Percentiles rank a stretch among this genome's conserved stretches.
Conservation (phyloP, 2,888 invertebrate genomes). For the Spodoptera littoralis region DNA sequence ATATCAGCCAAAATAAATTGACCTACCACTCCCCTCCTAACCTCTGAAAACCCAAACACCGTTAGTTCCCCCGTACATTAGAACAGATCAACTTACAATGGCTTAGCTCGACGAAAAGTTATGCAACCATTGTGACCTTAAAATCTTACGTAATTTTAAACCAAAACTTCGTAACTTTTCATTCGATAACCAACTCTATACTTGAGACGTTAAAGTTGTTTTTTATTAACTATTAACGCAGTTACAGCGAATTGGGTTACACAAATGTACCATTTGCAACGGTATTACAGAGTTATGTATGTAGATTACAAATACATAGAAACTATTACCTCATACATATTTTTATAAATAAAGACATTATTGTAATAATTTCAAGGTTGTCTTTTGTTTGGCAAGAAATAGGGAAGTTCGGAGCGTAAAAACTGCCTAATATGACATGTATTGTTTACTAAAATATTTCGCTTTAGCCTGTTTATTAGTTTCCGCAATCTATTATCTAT, state of each 20-base stretch:
- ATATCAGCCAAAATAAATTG: slow-evolving; percentile 55
- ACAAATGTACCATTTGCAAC: slow-evolving; percentile 70
- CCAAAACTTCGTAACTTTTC: slow-evolving; percentile 65
- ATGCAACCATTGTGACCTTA: slow-evolving; percentile 84
- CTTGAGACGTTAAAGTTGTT: slow-evolving; percentile 15
- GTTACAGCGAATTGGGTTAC: slow-evolving; percentile 74
- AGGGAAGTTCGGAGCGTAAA: slow-evolving; percentile 35
- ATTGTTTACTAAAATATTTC: slow-evolving; percentile 1
- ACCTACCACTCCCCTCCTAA: slow-evolving; percentile 55
- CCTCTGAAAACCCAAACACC: slow-evolving; percentile 37
- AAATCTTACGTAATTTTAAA: slow-evolving; percentile 81
- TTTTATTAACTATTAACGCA: slow-evolving; percentile 30
- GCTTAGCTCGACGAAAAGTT: slow-evolving; percentile 70
- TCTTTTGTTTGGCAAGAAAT: slow-evolving; percentile 29
- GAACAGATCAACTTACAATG: slow-evolving; percentile 66
- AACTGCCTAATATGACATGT: slow-evolving; percentile 22
- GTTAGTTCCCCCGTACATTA: slow-evolving; percentile 55
- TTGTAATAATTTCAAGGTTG: slow-evolving; percentile 37
- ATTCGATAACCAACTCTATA: slow-evolving; percentile 54
- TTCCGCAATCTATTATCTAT: too few species aligned
- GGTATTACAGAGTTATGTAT: slow-evolving; percentile 56
- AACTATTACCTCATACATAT: slow-evolving; percentile 48
- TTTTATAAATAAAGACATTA: slow-evolving; percentile 44
- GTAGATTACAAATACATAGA: slow-evolving; percentile 51
- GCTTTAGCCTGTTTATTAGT: too few species aligned